Base-by-base conservation (phyloP, 2,797 vertebrate genomes). In the Gymnothorax reevesii region DNA sequence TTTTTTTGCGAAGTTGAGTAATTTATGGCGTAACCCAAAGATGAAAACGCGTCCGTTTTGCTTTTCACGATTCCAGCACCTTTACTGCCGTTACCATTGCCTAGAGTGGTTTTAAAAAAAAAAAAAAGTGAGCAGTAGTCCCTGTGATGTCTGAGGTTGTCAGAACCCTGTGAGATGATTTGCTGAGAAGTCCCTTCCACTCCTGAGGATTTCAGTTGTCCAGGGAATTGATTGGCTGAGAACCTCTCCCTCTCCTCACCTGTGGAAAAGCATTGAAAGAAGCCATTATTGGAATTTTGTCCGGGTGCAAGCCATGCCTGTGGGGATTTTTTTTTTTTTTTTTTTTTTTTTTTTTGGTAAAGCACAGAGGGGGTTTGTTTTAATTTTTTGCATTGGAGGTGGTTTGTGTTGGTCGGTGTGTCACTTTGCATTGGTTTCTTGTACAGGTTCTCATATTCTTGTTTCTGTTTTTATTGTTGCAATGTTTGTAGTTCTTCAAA, bases 191-290 rank as follows among this genome's bases (percentile, higher is more conserved):
- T 97, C 97, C 97, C 97, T 95, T 96, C 97, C 96, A 97, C 96
- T 96, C 95, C 97, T 95, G 98, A 99, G 97, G 98, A 98, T 95
- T 97, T 97, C 97, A 97, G 97, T 98, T 98, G 96, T 97, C 97
- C 96, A 97, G 97, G 96, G 96, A 98, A 96, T 97, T 97, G 97
- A 97, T 99, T 99, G 95, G 97, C 97, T 97, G 97, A 97, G 97
- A 97, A 97, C 96, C 94, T 97, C 97, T 97, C 95, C 96, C 97
- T 96, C 97, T 97, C 94, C 95, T 96, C 97, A 96, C 94, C 95
- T 96, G 96, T 97, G 98, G 98, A 98, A 97, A 97, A 97, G 96
- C 96, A 96, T 97, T 97, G 95, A 97, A 97, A 97, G 97, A 98
- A 97, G 96, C 97, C 96, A 95, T 96, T 96, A 96, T 96, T 96